These are phyloP conservation scores for Micrasema longulum DNA, from an alignment of 1,140 invertebrate genomes.

Conservation along the genomic window DNA sequence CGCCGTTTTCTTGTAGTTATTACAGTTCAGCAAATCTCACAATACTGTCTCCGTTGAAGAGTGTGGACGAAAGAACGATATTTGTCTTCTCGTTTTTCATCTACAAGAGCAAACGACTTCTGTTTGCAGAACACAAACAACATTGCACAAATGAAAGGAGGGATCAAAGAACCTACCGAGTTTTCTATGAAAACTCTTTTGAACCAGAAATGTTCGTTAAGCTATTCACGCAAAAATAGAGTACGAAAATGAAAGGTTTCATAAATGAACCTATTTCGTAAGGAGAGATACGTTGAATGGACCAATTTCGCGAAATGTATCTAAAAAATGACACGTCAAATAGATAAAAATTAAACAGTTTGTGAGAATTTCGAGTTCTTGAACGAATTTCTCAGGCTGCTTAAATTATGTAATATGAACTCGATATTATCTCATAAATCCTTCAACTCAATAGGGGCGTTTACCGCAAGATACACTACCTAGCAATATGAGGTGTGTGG, in stretches of 20 bases:
- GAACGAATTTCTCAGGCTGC: constrained; percentile 10
- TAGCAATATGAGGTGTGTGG: too few species aligned
- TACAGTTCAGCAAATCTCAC: constrained; percentile 5
- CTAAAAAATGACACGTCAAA: too few species aligned
- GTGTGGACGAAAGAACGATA: neutral
- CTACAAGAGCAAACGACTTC: neutral
- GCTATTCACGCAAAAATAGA: too few species aligned
- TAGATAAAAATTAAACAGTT: too few species aligned
- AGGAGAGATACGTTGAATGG: too few species aligned
- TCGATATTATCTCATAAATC: neutral
- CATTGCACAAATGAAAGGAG: too few species aligned
- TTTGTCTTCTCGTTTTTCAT: neutral
- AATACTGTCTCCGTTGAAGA: constrained; percentile 5
- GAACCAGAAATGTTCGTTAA: constrained; percentile 1
- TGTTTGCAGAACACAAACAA: too few species aligned
- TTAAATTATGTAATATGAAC: neutral
- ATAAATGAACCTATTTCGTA: too few species aligned
- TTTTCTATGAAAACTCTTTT: constrained; percentile 26
- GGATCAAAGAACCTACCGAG: constrained; percentile 4
- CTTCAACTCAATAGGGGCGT: constrained; percentile 3
- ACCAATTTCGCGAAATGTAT: too few species aligned
- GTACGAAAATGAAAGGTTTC: too few species aligned
- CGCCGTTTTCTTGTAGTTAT: neutral
- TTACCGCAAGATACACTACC: constrained; percentile 14
- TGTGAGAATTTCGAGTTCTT: constrained; percentile 1